phyloP scores from a whole-genome alignment of 2,888 invertebrate genomes.

The Thera britannica region DNA sequence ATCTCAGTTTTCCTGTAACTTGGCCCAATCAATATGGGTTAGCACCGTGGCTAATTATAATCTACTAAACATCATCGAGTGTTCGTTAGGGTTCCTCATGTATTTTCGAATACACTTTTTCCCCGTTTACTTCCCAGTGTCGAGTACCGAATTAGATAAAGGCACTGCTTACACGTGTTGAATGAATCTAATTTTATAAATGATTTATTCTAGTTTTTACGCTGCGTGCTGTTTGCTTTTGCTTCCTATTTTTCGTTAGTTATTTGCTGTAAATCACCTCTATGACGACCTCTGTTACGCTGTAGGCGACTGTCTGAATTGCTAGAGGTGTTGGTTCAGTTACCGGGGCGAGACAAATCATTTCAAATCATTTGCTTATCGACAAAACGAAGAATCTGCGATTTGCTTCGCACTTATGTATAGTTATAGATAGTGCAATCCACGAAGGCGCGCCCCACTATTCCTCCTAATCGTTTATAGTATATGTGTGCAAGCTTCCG shows the following conservation, averaged over 20 bases:
- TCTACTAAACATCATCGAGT: conserved; percentile 82
- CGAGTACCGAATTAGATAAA: conserved; percentile 52
- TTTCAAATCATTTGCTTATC: too few relatives aligned
- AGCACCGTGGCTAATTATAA: conserved; percentile 81
- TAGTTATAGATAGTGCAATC: too few relatives aligned
- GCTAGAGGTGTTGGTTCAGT: background rate
- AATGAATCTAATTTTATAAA: conserved; percentile 36
- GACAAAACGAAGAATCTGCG: too few relatives aligned
- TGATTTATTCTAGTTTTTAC: conserved; percentile 3
- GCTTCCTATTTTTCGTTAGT: background rate
- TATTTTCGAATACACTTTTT: conserved; percentile 75
- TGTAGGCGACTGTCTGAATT: background rate
- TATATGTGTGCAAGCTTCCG: too few relatives aligned
- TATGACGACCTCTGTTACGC: background rate
- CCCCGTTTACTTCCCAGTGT: conserved; percentile 57
- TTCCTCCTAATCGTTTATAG: too few relatives aligned
- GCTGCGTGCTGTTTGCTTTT: background rate
- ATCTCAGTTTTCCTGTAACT: conserved; percentile 43
- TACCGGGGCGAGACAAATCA: too few relatives aligned
- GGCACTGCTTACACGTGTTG: conserved; percentile 41
- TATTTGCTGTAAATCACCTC: background rate
- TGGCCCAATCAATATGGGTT: conserved; percentile 55
- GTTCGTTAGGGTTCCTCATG: conserved; percentile 76
- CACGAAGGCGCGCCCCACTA: too few relatives aligned
- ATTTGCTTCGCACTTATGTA: too few relatives aligned